phyloP scores from a whole-genome alignment of 2,113 vertebrate species.

The Corvus cornix region DNA sequence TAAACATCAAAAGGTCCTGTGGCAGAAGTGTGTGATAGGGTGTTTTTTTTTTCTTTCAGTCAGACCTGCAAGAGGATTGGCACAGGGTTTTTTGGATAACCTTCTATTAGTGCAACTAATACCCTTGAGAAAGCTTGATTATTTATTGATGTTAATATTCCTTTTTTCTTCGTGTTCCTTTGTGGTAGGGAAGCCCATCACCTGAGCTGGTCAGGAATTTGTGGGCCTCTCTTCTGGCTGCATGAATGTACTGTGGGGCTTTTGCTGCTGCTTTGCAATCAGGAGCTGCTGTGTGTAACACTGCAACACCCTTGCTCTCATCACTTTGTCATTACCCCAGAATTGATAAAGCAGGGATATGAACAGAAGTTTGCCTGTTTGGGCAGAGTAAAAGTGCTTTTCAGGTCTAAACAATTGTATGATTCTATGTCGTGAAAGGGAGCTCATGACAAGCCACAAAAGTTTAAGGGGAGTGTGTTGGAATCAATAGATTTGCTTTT shows the following conservation, averaged over 20 bases:
- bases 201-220: neutral
- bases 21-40: neutral
- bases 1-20: neutral
- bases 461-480: neutral
- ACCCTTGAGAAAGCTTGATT: neutral
- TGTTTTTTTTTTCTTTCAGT: neutral
- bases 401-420: neutral
- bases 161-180: neutral
- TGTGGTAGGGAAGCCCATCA: too few relatives aligned
- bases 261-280: neutral
- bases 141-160: neutral
- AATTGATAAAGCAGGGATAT: accelerated
- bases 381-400: neutral
- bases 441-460: neutral
- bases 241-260: accelerated
- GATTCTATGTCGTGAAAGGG: neutral
- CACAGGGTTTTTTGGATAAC: neutral
- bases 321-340: accelerated
- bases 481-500: neutral
- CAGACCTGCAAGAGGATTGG: neutral
- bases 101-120: neutral
- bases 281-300: neutral
- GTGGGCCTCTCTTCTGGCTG: neutral
- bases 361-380: neutral
- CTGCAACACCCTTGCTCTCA: too few relatives aligned